Conservation (phyloP, 2,113 vertebrate genomes). For the Tiliqua scincoides region DNA sequence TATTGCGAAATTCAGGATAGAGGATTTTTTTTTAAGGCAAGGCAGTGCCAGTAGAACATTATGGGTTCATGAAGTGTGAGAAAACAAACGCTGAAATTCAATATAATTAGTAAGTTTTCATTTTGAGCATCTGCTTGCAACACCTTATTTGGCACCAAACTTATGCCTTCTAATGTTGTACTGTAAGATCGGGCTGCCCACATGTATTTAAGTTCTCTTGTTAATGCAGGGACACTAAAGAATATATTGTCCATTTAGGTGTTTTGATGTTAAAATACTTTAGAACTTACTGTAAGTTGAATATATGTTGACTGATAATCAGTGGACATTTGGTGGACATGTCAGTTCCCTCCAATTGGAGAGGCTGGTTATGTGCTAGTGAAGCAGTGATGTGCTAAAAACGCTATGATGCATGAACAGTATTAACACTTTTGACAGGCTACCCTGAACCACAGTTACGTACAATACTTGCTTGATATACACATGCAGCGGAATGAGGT, state of each 20-base stretch:
- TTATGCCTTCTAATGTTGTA: too few relatives aligned
- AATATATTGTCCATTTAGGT: background rate
- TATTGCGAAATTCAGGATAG: constrained; percentile 14
- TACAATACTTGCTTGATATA: background rate
- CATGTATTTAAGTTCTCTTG: background rate
- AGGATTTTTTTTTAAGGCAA: constrained; percentile 51
- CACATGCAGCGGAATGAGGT: background rate
- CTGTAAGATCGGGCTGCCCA: background rate
- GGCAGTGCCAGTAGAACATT: constrained; percentile 38
- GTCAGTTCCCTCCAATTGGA: background rate
- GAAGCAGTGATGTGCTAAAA: background rate
- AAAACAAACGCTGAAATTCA: constrained; percentile 37
- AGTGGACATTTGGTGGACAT: background rate
- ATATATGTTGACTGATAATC: background rate
- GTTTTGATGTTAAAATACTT: background rate
- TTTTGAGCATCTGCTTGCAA: background rate
- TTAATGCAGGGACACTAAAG: too few relatives aligned
- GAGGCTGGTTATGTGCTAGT: background rate
- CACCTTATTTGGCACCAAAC: background rate
- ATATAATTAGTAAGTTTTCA: constrained; percentile 13
- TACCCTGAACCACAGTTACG: background rate
- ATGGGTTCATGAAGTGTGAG: constrained; percentile 50
- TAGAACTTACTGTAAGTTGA: background rate
- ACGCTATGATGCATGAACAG: background rate
- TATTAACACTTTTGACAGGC: background rate